A percentile compares a stretch with the other conserved stretches of the same genome.
These are phyloP conservation scores for Nilaparvata lugens DNA, from an alignment of 1,140 invertebrate genomes.

Conservation along the genomic window DNA sequence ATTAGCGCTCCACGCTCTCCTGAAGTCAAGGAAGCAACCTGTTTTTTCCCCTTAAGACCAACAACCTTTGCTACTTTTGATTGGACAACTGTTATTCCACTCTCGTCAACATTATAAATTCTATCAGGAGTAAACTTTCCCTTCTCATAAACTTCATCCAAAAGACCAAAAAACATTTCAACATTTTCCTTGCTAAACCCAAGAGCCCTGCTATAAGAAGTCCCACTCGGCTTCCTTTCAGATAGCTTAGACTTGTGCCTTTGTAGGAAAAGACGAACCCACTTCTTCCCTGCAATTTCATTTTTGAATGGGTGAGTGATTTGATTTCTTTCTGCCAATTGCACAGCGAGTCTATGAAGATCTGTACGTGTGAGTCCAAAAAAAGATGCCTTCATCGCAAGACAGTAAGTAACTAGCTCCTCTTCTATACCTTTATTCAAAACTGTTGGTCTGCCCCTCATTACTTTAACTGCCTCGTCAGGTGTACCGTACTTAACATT, in stretches of 20 bases:
- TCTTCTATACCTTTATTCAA: not conserved
- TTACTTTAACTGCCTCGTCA: not conserved
- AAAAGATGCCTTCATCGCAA: not conserved
- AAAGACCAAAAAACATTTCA: slow-evolving; percentile 31
- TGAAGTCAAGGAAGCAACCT: slow-evolving; percentile 27
- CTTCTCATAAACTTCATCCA: slow-evolving; percentile 26
- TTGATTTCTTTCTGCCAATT: not conserved
- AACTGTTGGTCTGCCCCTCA: not conserved
- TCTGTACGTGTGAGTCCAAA: not conserved
- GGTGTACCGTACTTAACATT: not conserved
- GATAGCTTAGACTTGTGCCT: slow-evolving; percentile 6
- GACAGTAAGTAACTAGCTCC: not conserved
- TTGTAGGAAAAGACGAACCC: slow-evolving; percentile 16
- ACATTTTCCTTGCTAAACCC: too few species aligned
- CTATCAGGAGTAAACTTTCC: slow-evolving; percentile 24
- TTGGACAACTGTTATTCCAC: slow-evolving; percentile 28
- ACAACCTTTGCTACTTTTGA: slow-evolving; percentile 29
- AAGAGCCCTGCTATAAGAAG: slow-evolving; percentile 26
- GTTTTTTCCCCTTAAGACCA: slow-evolving; percentile 30
- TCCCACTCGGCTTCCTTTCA: slow-evolving; percentile 21
- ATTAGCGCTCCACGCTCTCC: slow-evolving; percentile 30
- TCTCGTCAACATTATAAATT: slow-evolving; percentile 34
- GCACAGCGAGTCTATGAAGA: not conserved
- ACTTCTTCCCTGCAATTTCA: slow-evolving; percentile 21
- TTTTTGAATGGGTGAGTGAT: slow-evolving; percentile 6